A percentile compares a stretch with the other conserved stretches of the same genome.
Conservation (phyloP, 2,113 vertebrate species). For the Hemiprocne comata region DNA sequence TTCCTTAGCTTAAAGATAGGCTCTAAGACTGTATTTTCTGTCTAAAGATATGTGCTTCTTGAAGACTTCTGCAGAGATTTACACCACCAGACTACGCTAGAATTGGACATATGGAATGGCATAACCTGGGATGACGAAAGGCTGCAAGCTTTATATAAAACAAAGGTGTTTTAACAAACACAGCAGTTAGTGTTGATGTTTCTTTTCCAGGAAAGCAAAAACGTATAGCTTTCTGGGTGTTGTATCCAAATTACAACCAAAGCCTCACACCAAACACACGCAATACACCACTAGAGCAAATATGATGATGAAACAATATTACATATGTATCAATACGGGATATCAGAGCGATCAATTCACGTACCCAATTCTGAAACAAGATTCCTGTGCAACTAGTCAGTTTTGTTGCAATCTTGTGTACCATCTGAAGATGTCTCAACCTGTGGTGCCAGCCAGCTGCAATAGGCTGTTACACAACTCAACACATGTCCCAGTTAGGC, state of each 20-base stretch:
- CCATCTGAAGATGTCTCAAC: slow-evolving; percentile 20
- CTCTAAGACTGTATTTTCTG: background rate
- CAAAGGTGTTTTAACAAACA: background rate
- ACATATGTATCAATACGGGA: background rate
- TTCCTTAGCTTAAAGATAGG: background rate
- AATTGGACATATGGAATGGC: background rate
- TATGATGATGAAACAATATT: background rate
- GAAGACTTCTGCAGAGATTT: background rate
- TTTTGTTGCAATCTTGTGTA: slow-evolving; percentile 42
- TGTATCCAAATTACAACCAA: background rate
- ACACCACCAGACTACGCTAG: background rate
- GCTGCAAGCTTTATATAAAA: background rate
- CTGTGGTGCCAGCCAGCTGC: slow-evolving; percentile 31
- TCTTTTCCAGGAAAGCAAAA: background rate
- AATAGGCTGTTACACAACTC: slow-evolving; percentile 34
- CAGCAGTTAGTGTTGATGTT: background rate
- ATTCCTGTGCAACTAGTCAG: slow-evolving; percentile 12
- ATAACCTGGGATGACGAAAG: background rate
- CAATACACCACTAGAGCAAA: background rate
- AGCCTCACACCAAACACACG: background rate
- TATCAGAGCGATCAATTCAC: slow-evolving; percentile 14
- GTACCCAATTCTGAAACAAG: background rate
- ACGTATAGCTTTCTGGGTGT: background rate
- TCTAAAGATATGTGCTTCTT: background rate
- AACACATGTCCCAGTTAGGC: background rate